A percentile compares a stretch with the other conserved stretches of the same genome.
Evolutionary conservation across 2,888 invertebrate species (phyloP).

Genomic region (Notodonta ziczac): DNA sequence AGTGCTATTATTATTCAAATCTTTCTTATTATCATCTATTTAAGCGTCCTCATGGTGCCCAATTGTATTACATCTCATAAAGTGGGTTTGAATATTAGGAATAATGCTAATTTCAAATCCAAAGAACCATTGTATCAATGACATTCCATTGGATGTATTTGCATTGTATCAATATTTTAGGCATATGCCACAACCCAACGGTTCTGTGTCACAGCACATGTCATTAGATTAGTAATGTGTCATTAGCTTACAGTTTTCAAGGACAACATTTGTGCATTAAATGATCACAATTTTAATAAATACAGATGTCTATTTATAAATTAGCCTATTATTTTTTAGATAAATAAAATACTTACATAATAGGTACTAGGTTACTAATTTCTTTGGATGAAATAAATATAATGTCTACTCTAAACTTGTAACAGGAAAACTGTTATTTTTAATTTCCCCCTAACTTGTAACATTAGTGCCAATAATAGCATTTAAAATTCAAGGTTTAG

Average conservation of each 20-base stretch:
- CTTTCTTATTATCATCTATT: not conserved
- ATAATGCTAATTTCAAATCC: too few relatives aligned
- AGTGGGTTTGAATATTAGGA: too few relatives aligned
- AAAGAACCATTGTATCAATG: too few relatives aligned
- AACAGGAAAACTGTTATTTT: constrained; percentile 4
- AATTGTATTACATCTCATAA: not conserved
- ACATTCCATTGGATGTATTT: too few relatives aligned
- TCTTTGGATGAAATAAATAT: constrained; percentile 27
- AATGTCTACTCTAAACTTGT: constrained; percentile 12
- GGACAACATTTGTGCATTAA: constrained; percentile 30
- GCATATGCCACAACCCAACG: too few relatives aligned
- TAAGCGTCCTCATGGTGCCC: not conserved
- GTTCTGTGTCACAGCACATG: too few relatives aligned
- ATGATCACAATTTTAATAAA: constrained; percentile 12
- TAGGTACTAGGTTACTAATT: constrained; percentile 11
- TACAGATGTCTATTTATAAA: constrained; percentile 5
- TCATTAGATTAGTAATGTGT: not conserved
- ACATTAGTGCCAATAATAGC: too few relatives aligned
- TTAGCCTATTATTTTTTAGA: constrained; percentile 7
- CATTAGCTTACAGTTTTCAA: constrained; percentile 20
- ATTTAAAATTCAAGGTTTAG: too few relatives aligned
- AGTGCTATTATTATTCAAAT: not conserved
- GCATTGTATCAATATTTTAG: too few relatives aligned
- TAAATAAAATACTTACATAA: constrained; percentile 15
- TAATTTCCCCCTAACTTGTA: too few relatives aligned